phyloP scores from a whole-genome alignment of 2,113 vertebrate species.

The Carlito syrichta region DNA sequence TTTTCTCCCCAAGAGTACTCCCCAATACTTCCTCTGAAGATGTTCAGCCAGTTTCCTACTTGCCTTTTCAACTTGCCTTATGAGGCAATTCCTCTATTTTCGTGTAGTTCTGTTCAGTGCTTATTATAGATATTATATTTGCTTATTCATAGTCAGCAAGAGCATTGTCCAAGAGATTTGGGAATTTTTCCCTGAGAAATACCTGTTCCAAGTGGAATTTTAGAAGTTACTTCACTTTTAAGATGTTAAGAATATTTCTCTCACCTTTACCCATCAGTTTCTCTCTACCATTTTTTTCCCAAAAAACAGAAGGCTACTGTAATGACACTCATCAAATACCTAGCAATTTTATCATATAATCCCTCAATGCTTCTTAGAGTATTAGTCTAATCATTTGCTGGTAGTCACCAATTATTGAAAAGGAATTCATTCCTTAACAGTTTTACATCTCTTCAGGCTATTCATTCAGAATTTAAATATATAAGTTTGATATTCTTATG shows the following conservation, averaged over 20 bases:
- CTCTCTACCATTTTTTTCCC: neutral
- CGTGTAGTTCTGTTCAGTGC: neutral
- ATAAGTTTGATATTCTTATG: neutral
- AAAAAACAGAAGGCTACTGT: neutral
- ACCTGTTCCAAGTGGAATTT: neutral
- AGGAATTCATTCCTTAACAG: neutral
- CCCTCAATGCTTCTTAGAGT: neutral
- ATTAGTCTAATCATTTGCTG: neutral
- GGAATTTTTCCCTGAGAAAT: neutral
- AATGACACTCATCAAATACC: neutral
- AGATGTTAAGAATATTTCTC: neutral
- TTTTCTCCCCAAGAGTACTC: neutral
- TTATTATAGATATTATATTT: neutral
- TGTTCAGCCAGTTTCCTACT: neutral
- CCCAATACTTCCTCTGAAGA: neutral
- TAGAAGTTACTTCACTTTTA: neutral
- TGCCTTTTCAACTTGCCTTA: neutral
- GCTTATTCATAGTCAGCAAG: neutral
- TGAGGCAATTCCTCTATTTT: neutral
- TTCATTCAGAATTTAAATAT: neutral
- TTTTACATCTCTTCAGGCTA: neutral
- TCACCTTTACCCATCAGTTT: neutral
- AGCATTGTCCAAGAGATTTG: neutral
- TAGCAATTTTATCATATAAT: neutral
- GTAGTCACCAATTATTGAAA: neutral